Base-by-base conservation (phyloP, 2,888 invertebrate species). In the Diarsia dahlii region DNA sequence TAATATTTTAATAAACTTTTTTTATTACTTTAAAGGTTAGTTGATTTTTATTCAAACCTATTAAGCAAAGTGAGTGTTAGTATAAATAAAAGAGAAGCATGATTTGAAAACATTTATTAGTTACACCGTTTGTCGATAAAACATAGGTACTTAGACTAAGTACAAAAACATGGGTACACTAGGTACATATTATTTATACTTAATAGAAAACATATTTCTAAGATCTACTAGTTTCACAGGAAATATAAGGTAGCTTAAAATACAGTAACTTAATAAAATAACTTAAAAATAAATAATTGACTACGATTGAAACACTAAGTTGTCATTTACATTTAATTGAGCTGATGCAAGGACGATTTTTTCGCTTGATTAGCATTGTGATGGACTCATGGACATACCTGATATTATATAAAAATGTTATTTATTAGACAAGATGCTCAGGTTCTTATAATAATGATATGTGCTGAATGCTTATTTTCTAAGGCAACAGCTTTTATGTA, bases 271-370 rank as follows among this genome's bases (percentile, higher is more conserved):
- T 84, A 83, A 60, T 58, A 69, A 69, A 52, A 70, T 70, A 80
- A 62, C 63, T 62, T 72, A 64, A 0, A 56, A 65, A 52, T 67
- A 64, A 80, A 67, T 82, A 75, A 71, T 80, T 71, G 34, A 84
- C 64, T 28, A 73, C 1, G 3, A 70, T 64, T 68, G 20, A 39
- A 62, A 75, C 54, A 71, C 60, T 75, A 45, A 34, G 0, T 66
- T 64, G 46, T 76, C 28, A 71, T 64, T 75, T 65, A 80, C 8
- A 67, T 48, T 48, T 72, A 82, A 71, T 82, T 82, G 81, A 81
- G 82, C 85, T 71, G 80, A 50, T 66, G 28, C 34, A 28, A 18
- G 69, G 60, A 69, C 3, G 23, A 6, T 56, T 52, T 69, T 82
- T 68, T 78, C 46, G 63, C 50, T 73, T 73, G 63, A 45, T 58